phyloP scores from a whole-genome alignment of 1,140 invertebrate genomes.

The Tetragonula clypearis region DNA sequence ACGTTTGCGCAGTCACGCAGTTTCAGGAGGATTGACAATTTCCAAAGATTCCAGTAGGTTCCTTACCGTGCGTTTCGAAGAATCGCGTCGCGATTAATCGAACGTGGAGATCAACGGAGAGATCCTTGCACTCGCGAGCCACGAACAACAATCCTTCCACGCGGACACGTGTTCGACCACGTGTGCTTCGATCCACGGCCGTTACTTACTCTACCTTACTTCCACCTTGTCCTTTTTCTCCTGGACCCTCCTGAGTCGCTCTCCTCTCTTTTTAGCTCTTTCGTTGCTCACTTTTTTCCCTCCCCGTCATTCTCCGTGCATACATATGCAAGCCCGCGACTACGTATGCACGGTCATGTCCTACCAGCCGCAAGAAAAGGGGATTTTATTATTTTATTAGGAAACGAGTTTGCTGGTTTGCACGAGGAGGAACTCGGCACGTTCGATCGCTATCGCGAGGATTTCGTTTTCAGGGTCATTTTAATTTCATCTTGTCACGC shows the following conservation, averaged over 20 bases:
- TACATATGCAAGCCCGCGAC: background rate
- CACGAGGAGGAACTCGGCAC: conserved; percentile 47
- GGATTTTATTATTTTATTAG: conserved; percentile 78
- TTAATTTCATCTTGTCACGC: background rate
- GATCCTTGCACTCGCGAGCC: conserved; percentile 15
- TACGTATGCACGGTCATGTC: conserved; percentile 17
- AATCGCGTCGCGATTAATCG: conserved; percentile 45
- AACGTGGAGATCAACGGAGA: conserved; percentile 42
- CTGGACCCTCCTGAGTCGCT: conserved; percentile 10
- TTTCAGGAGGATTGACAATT: background rate
- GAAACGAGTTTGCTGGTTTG: conserved; percentile 73
- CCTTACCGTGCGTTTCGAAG: conserved; percentile 7
- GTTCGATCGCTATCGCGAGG: conserved; percentile 4
- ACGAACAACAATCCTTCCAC: conserved; percentile 18
- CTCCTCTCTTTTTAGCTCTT: conserved; percentile 11
- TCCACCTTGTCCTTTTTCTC: conserved; percentile 34
- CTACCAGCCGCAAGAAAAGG: conserved; percentile 33
- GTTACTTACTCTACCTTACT: conserved; percentile 54
- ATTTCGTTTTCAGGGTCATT: conserved; percentile 26
- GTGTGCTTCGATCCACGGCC: conserved; percentile 68
- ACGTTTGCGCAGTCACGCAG: background rate
- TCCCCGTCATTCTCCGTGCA: background rate
- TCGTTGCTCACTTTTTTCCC: background rate
- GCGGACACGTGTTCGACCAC: conserved; percentile 78
- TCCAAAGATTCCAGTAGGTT: background rate